Base-by-base conservation (phyloP, 2,797 vertebrate genomes). In the Acipenser oxyrinchus region DNA sequence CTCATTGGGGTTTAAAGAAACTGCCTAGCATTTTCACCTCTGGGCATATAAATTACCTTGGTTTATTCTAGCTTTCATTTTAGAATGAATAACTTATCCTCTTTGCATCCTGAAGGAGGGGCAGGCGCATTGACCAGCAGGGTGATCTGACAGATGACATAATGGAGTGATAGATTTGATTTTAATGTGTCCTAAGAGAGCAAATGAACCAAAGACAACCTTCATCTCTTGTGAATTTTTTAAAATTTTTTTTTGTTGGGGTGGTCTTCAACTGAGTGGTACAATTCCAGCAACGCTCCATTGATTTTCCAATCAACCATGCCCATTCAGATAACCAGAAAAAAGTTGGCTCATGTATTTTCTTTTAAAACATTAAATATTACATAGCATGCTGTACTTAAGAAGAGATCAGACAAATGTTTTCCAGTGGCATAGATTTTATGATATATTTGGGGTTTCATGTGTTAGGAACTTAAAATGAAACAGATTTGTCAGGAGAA, bases 181-280 rank as follows among this genome's bases (percentile, higher is more conserved):
- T 89, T 86, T 90, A 90, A 89, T 87, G 82, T 84, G 83, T 85
- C 86, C 87, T 88, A 91, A 87, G 84, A 88, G 84, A 88, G 82
- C 78, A 87, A 89, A 90, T 89, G 86, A 88, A 88, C 85, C 83
- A 87, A 84, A 86, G 83, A 81, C 84, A 84, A 86, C 87, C 82
- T 87, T 84, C 82, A 82, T 79, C 80, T 84, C 84, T 82, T 84
- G 86, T 87, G 88, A 37, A 37, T 37, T 37, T 37, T 37, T 37
- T 18, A n/a, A n/a, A 23, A 23, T 37, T 13, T 85, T 83, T 85
- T 83, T 87, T 49, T 37, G 37, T 37, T 37, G 79, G 76, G 79
- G 79, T 83, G 79, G 82, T 84, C 78, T 78, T 78, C 77, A 84
- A 76, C 71, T 81, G 77, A 70, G 83, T 87, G 78, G 83, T 86